phyloP scores from a whole-genome alignment of 2,113 vertebrate genomes.

The Bungarus multicinctus region DNA sequence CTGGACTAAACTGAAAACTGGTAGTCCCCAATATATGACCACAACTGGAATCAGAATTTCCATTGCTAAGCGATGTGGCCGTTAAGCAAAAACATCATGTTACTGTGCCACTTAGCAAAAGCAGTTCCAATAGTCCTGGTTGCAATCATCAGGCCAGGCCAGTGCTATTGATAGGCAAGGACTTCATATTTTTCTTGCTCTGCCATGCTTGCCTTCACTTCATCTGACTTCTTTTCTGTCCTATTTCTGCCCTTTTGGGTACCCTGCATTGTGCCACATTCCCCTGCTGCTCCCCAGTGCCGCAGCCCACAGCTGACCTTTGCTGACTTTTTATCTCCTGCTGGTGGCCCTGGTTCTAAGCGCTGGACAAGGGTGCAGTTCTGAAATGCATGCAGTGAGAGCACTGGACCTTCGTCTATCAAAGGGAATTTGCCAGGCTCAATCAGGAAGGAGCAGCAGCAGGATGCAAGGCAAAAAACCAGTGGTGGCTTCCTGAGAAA shows the following conservation, averaged over 20 bases:
- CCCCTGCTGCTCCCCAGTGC: not conserved
- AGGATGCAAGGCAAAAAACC: not conserved
- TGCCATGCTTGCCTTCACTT: not conserved
- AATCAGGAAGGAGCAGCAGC: not conserved
- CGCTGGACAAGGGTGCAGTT: not conserved
- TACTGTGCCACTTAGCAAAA: not conserved
- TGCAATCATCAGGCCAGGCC: not conserved
- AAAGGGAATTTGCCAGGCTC: not conserved
- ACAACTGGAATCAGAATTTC: not conserved
- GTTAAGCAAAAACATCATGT: not conserved
- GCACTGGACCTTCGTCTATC: not conserved
- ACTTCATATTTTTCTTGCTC: not conserved
- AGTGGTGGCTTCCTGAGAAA: not conserved
- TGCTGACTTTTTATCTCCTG: not conserved
- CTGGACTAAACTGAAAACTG: not conserved
- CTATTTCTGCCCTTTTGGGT: not conserved
- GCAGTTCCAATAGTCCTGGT: not conserved
- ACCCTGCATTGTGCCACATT: not conserved
- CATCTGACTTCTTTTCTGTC: not conserved
- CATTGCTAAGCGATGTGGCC: not conserved
- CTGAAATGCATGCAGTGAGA: not conserved
- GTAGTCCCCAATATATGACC: not conserved
- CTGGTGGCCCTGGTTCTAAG: not conserved
- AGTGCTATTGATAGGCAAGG: not conserved
- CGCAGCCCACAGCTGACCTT: not conserved